Percentiles rank a stretch among this genome's conserved stretches.
Conservation (phyloP, 2,797 vertebrate genomes). For the Uromys caudimaculatus region DNA sequence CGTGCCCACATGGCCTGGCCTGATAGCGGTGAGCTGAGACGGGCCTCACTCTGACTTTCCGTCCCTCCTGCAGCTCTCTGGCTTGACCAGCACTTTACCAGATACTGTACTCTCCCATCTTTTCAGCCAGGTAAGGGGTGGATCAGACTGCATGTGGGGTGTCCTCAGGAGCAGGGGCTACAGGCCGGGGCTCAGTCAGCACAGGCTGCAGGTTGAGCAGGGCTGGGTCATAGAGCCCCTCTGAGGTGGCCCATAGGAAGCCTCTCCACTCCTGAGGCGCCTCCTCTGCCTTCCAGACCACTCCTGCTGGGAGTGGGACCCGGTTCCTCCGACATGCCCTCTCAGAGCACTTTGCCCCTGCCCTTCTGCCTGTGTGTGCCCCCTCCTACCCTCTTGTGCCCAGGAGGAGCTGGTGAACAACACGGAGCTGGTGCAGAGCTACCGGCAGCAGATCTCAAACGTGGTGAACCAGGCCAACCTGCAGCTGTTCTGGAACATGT, state of each 20-base stretch:
- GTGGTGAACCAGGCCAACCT: slow-evolving; percentile 97
- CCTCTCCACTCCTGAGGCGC: not conserved
- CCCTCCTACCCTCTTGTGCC: rapidly evolving
- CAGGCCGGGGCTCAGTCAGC: not conserved
- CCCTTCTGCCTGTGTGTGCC: not conserved
- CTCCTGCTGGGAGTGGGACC: not conserved
- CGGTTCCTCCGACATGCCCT: rapidly evolving
- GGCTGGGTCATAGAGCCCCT: not conserved
- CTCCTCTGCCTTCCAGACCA: no score
- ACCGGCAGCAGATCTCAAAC: slow-evolving; percentile 95
- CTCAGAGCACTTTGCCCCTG: not conserved
- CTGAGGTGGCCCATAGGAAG: not conserved
- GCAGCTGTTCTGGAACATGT: slow-evolving; percentile 99
- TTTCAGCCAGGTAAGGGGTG: slow-evolving; percentile 95
- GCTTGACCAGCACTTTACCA: slow-evolving; percentile 94
- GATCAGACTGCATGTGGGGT: no score
- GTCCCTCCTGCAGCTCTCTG: slow-evolving; percentile 90
- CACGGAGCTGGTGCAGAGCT: slow-evolving; percentile 97
- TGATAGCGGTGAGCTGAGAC: not conserved
- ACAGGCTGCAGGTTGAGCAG: not conserved
- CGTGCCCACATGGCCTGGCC: rapidly evolving
- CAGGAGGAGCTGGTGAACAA: slow-evolving; percentile 97
- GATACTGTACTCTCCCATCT: slow-evolving; percentile 96
- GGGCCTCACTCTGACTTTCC: not conserved
- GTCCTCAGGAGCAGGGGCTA: not conserved